Conservation (phyloP, 2,113 vertebrate genomes). For the Proteles cristata region DNA sequence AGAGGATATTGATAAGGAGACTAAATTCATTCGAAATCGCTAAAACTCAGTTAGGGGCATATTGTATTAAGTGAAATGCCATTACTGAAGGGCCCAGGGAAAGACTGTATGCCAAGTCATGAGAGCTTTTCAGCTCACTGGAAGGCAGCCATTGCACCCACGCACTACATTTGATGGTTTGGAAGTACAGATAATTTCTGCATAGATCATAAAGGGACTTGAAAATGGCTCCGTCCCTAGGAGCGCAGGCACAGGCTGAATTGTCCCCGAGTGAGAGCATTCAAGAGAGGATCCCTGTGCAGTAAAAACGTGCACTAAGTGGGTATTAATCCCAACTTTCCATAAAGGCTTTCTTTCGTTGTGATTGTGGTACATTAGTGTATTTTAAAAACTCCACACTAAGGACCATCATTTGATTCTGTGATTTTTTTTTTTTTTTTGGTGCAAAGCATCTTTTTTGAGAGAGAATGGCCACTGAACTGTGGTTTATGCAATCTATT, state of each 20-base stretch:
- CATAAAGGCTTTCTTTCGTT: conserved; percentile 23
- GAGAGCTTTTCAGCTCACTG: conserved; percentile 78
- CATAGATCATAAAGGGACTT: conserved; percentile 78
- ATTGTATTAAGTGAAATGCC: conserved; percentile 75
- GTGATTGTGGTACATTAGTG: neutral
- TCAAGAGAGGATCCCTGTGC: neutral
- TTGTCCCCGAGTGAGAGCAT: conserved; percentile 41
- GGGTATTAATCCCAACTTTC: conserved; percentile 28
- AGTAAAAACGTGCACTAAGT: neutral
- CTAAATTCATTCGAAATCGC: conserved; percentile 73
- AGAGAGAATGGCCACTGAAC: neutral
- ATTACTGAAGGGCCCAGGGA: conserved; percentile 64
- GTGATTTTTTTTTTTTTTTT: neutral
- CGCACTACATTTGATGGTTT: conserved; percentile 53
- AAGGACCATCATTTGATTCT: neutral
- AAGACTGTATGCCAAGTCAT: conserved; percentile 75
- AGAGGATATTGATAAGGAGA: conserved; percentile 74
- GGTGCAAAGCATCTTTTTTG: conserved; percentile 28
- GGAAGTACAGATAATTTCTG: conserved; percentile 77
- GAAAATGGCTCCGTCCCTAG: conserved; percentile 74
- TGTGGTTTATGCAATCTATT: conserved; percentile 8
- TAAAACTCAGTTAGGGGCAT: conserved; percentile 77
- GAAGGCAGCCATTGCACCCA: conserved; percentile 62
- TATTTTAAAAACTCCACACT: conserved; percentile 10
- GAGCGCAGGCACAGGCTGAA: conserved; percentile 55